Conservation (phyloP, 2,113 vertebrate genomes). For the Ctenomys sociabilis region DNA sequence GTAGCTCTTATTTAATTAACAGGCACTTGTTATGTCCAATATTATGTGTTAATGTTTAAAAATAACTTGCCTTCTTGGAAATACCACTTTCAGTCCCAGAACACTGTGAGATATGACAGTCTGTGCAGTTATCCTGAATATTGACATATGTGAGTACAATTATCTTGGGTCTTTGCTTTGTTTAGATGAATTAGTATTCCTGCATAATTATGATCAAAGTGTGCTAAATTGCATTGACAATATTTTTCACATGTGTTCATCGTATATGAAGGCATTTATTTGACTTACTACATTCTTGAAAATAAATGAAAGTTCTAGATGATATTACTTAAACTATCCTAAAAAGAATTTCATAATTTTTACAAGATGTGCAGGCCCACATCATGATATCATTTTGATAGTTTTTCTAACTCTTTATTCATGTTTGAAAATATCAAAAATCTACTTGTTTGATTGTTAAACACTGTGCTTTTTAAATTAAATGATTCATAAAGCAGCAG, state of each 20-base stretch:
- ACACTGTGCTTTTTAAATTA: not conserved
- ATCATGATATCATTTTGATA: not conserved
- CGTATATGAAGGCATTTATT: not conserved
- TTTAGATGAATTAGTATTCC: not conserved
- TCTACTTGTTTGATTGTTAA: slow-evolving; percentile 9
- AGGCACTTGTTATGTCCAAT: not conserved
- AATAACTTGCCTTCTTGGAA: not conserved
- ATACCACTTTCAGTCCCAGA: not conserved
- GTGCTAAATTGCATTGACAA: not conserved
- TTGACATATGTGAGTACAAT: not conserved
- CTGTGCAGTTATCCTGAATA: not conserved
- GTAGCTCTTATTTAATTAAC: not conserved
- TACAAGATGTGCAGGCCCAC: not conserved
- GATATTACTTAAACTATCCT: not conserved
- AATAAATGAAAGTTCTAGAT: not conserved
- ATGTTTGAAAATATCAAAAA: not conserved
- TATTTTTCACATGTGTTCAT: not conserved
- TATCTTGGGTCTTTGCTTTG: not conserved
- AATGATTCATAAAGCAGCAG: not conserved
- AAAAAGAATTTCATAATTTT: not conserved
- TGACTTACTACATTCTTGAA: not conserved
- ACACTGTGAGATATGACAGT: not conserved
- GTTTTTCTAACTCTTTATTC: not conserved
- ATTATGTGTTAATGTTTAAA: not conserved
- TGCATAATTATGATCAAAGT: not conserved